Evolutionary conservation across 2,113 vertebrate species (phyloP), one percentile per base, ranked within the genome.

Genomic region (Procavia capensis): DNA sequence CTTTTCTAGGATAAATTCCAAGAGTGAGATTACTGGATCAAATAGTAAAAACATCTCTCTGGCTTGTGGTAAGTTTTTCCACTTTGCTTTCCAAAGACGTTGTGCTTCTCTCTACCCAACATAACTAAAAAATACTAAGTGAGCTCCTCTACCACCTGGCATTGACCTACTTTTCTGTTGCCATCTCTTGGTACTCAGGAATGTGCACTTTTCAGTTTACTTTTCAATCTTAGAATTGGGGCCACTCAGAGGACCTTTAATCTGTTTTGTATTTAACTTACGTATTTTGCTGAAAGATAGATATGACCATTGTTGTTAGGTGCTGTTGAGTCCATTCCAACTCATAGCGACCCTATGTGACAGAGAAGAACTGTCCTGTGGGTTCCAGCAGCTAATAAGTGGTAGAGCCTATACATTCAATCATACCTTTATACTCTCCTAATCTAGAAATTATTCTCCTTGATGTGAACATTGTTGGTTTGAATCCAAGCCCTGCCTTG

Each of bases 1-100:
- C 96, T 97, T 97, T 93, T 76, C 96, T 96, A 94, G 97, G 97
- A 96, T 70, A 95, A 86, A 89, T 92, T 97, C 97, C 97, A 97
- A 94, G 91, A 94, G 72, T 89, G 70, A 89, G 83, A 96, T 97
- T 96, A 95, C 83, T 84, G 93, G 94, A 86, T 96, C 94, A 89
- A 97, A 93, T 90, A 92, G 68, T 93, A 97, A 93, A 97, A 97
- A 97, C 93, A 96, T 96, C 86, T 96, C 96, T 95, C 94, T 97
- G 97, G 97, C 97, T 93, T 64, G 39, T 91, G 89, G 89, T 94
- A 43, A 96, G 94, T 97, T 97, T 97, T 97, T 97, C 97, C 97
- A 96, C 93, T 76, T 76, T 76, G 93, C 95, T 95, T 96, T 97
- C 97, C 97, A 96, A 97, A 95, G 96, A 79, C 61, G 47, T 59